Conservation (phyloP, 1,140 invertebrate species). For the Euura lappo region DNA sequence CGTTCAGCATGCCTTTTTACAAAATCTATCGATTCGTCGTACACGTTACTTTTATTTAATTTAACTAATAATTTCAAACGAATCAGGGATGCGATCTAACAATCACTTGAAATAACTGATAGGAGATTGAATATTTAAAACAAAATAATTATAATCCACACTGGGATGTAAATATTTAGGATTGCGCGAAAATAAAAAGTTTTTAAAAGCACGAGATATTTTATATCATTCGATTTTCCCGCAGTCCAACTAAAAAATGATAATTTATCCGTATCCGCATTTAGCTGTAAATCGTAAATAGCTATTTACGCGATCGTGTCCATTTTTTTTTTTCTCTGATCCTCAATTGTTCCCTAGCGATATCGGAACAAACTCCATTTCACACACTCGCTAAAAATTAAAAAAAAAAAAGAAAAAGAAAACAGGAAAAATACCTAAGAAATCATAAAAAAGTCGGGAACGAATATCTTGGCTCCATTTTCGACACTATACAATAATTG, state of each 20-base stretch:
- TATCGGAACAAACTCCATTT: not conserved
- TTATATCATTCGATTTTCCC: too few species aligned
- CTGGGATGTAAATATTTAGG: not conserved
- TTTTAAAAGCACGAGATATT: too few species aligned
- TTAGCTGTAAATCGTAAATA: not conserved
- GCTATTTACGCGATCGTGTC: not conserved
- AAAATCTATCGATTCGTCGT: not conserved
- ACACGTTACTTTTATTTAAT: not conserved
- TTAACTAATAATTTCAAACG: not conserved
- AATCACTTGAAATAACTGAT: not conserved
- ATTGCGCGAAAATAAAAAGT: too few species aligned
- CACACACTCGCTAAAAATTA: not conserved
- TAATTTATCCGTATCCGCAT: too few species aligned
- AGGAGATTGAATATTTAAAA: not conserved
- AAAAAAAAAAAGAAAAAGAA: not conserved
- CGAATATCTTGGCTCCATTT: not conserved
- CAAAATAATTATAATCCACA: not conserved
- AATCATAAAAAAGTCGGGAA: not conserved
- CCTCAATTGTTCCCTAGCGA: not conserved
- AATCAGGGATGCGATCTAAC: not conserved
- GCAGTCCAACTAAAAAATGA: too few species aligned
- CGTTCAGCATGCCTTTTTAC: constrained; percentile 1
- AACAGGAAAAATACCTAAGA: not conserved
- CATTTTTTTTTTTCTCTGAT: not conserved
- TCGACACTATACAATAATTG: too few species aligned